phyloP scores from a whole-genome alignment of 2,888 invertebrate genomes.

The Helleia helle region DNA sequence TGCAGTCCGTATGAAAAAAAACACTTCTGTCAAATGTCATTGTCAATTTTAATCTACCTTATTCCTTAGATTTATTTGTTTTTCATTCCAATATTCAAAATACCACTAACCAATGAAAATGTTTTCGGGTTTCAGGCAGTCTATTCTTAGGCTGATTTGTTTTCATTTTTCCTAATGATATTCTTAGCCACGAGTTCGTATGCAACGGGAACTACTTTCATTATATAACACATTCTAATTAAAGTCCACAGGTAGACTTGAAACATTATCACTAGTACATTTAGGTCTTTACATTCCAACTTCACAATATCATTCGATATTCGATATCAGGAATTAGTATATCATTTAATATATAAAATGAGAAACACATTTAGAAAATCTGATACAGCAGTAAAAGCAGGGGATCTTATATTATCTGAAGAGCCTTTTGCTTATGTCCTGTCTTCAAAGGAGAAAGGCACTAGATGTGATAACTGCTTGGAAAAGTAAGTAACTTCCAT shows the following conservation, averaged over 20 bases:
- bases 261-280: slow-evolving; percentile 17
- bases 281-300: slow-evolving; percentile 42
- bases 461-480: slow-evolving; percentile 85
- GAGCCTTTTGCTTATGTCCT: slow-evolving; percentile 84
- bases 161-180: slow-evolving; percentile 46
- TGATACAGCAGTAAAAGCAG: slow-evolving; percentile 67
- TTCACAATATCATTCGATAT: background rate
- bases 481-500: slow-evolving; percentile 75
- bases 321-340: slow-evolving; percentile 18
- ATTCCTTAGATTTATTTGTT: background rate
- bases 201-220: slow-evolving; percentile 28
- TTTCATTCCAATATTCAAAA: background rate
- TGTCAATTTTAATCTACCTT: background rate
- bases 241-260: background rate
- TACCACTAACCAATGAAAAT: background rate
- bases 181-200: slow-evolving; percentile 24
- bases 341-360: slow-evolving; percentile 41
- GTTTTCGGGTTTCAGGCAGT: background rate
- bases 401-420: slow-evolving; percentile 79
- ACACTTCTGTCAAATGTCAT: background rate
- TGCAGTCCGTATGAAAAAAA: no score
- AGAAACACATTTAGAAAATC: slow-evolving; percentile 56
- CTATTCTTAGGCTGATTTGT: slow-evolving; percentile 38
- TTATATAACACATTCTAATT: slow-evolving; percentile 45
- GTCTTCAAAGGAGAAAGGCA: slow-evolving; percentile 79